A percentile compares a stretch with the other conserved stretches of the same genome.
These are phyloP conservation scores for Carassius auratus DNA, from an alignment of 2,113 vertebrate species.

Conservation along the genomic window DNA sequence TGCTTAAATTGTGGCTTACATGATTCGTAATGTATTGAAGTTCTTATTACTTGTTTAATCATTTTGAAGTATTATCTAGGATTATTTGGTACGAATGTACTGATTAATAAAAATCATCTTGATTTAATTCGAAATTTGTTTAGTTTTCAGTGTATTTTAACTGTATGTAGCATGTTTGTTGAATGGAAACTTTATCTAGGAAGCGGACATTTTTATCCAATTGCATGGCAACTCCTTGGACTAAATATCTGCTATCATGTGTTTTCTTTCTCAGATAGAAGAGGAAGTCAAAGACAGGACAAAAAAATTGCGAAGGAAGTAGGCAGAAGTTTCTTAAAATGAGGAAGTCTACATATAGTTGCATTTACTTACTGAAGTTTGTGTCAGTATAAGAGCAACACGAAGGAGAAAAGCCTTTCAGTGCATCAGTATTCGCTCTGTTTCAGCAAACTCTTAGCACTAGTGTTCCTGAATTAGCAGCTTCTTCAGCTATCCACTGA, in stretches of 20 bases:
- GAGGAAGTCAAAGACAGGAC: slow-evolving; percentile 53
- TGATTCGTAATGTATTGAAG: background rate
- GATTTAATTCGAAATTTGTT: background rate
- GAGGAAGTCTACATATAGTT: slow-evolving; percentile 61
- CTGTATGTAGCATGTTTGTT: no score
- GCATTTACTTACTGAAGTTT: slow-evolving; percentile 40
- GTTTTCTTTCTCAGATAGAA: slow-evolving; percentile 38
- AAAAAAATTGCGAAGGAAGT: slow-evolving; percentile 60
- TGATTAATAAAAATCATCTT: background rate
- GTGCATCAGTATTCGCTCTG: background rate
- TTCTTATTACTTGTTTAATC: background rate
- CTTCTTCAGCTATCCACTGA: slow-evolving; percentile 53
- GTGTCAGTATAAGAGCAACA: background rate
- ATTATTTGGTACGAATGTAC: background rate
- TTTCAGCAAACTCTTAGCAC: slow-evolving; percentile 9
- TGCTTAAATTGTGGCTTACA: background rate
- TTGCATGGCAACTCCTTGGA: background rate
- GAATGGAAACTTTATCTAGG: background rate
- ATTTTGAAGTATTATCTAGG: background rate
- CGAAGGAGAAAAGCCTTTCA: background rate
- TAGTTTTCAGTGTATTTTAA: background rate
- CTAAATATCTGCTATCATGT: background rate
- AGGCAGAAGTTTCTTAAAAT: slow-evolving; percentile 57
- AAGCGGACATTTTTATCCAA: no score
- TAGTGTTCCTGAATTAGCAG: slow-evolving; percentile 12